Evolutionary conservation across 2,888 invertebrate species (phyloP).

Genomic region (Heliconius erato): DNA sequence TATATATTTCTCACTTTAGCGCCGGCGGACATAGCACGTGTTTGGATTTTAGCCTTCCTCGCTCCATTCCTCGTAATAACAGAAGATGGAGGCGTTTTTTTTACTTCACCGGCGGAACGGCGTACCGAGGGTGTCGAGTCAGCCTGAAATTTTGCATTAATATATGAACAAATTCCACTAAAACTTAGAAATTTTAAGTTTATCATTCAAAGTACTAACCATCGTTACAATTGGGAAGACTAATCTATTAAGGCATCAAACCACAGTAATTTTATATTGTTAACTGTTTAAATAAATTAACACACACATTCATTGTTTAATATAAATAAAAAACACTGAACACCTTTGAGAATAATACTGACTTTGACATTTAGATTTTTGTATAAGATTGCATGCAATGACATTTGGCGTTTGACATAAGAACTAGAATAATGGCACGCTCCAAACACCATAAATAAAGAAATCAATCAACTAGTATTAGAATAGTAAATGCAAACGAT

Average conservation of each 20-base stretch:
- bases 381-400: neutral
- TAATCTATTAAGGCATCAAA: neutral
- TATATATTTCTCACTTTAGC: conserved; percentile 74
- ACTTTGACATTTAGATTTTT: conserved; percentile 17
- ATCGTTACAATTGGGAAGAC: conserved; percentile 22
- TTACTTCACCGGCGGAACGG: conserved; percentile 71
- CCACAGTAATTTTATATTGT: conserved; percentile 16
- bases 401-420: neutral
- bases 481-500: no score
- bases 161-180: conserved; percentile 48
- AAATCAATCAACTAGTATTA: neutral
- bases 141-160: conserved; percentile 69
- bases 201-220: conserved; percentile 36
- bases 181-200: conserved; percentile 17
- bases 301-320: conserved; percentile 28
- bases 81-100: conserved; percentile 72
- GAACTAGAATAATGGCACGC: neutral
- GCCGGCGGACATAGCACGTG: conserved; percentile 86
- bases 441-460: neutral
- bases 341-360: neutral
- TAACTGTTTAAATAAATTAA: conserved; percentile 30
- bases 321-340: conserved; percentile 27
- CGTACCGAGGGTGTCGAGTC: conserved; percentile 63
- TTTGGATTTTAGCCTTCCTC: conserved; percentile 88
- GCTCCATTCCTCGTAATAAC: conserved; percentile 87